Evolutionary conservation across 2,888 invertebrate genomes (phyloP), one percentile per base, ranked within the genome.

Genomic region (Dasypogon diadema): DNA sequence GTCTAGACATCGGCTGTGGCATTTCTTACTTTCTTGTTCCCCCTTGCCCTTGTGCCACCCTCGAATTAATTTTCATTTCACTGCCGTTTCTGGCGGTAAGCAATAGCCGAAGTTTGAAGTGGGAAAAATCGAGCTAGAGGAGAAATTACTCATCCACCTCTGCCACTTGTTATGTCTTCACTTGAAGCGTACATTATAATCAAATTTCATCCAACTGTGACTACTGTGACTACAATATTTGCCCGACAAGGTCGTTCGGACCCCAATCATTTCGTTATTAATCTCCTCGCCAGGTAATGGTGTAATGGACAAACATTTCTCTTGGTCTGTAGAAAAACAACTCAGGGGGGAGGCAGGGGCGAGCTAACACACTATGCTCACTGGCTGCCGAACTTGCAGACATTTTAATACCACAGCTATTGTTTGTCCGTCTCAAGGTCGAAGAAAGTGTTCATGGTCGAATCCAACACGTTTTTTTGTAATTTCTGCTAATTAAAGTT

Each of bases 401-500:
- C 63, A 30, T 63, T 63, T 58, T 63, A 63, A 18, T 65, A 24
- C 48, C 65, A 24, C 14, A 14, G 48, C 2, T 46, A 10, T 6
- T 42, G 60, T 37, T 24, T 42, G 65, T 22, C 46, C 24, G 65
- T 65, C 65, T 65, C 65, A 65, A 65, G 65, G 65, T 37, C 48
- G 46, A 65, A 48, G 65, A 65, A 65, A 65, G 65, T 65, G 46
- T 4, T 42, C 16, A 14, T 18, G 37, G 48, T 65, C 46, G 65
- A 12, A 65, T 4, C 24, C 6, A 24, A 14, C 48, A 46, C 48
- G 65, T 65, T 65, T 48, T 46, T 46, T 14, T 2, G 10, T 42
- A 65, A 46, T 65, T 46, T 42, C 48, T 10, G 65, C 1, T 65
- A 65, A 46, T 65, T 65, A 65, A 26, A 65, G 48, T 65, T 65